phyloP scores from a whole-genome alignment of 2,888 invertebrate species.

The Acholoe squamosa region DNA sequence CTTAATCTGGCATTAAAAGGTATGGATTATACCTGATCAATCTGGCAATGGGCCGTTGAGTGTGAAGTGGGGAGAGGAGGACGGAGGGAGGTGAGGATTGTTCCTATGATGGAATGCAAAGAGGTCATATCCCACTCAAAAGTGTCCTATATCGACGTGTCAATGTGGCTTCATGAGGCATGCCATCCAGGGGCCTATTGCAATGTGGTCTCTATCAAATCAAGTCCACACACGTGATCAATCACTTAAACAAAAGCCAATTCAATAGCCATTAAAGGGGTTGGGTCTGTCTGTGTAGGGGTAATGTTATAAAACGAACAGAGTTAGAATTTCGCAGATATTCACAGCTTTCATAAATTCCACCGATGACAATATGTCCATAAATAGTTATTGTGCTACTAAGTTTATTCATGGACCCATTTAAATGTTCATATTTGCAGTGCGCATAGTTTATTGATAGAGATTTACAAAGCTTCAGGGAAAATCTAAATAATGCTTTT shows the following conservation, averaged over 20 bases:
- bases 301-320: too few relatives aligned
- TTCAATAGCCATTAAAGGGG: neutral
- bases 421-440: too few relatives aligned
- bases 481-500: too few relatives aligned
- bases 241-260: neutral
- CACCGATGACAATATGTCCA: too few relatives aligned
- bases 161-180: neutral
- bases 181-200: neutral
- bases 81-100: neutral
- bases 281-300: neutral
- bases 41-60: neutral
- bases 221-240: neutral
- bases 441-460: too few relatives aligned
- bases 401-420: too few relatives aligned
- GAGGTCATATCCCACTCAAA: neutral
- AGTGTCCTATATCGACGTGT: neutral
- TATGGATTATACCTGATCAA: constrained; percentile 21
- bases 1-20: constrained; percentile 1
- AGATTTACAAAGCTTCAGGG: too few relatives aligned
- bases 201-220: neutral
- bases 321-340: too few relatives aligned
- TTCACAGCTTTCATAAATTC: too few relatives aligned
- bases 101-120: neutral
- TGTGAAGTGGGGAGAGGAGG: neutral
- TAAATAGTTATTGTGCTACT: too few relatives aligned